phyloP scores from a whole-genome alignment of 2,113 vertebrate genomes.

The Protomyctophum bolini region DNA sequence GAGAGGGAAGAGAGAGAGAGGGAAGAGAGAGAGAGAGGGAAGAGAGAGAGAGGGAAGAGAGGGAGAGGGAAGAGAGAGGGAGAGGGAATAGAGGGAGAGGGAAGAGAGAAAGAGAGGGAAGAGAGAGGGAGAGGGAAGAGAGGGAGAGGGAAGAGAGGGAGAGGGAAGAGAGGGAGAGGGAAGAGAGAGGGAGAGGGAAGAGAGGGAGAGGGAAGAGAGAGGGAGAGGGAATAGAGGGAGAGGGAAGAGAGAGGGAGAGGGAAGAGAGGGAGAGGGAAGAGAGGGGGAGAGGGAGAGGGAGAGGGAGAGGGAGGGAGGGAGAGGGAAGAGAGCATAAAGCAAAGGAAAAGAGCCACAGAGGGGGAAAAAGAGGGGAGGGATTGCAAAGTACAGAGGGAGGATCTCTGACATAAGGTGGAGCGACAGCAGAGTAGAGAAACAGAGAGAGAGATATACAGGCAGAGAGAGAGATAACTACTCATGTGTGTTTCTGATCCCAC shows the following conservation, averaged over 20 bases:
- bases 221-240: constrained; percentile 29
- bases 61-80: constrained; percentile 17
- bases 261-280: constrained; percentile 32
- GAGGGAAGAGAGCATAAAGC: constrained; percentile 38
- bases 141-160: constrained; percentile 42
- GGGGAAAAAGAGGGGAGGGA: constrained; percentile 24
- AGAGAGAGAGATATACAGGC: neutral
- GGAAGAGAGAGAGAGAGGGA: constrained; percentile 31
- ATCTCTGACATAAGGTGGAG: constrained; percentile 59
- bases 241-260: constrained; percentile 8
- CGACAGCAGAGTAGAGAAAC: constrained; percentile 33
- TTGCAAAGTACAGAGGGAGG: constrained; percentile 28
- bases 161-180: neutral
- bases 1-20: constrained; percentile 15
- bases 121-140: neutral
- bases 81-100: constrained; percentile 28
- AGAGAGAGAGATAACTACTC: constrained; percentile 13
- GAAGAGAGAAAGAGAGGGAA: neutral
- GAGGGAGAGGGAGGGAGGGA: constrained; percentile 44
- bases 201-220: constrained; percentile 42
- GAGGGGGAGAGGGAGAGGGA: neutral
- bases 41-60: neutral
- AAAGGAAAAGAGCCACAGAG: constrained; percentile 19
- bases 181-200: neutral
- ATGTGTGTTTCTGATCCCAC: constrained; percentile 14